phyloP scores from a whole-genome alignment of 2,888 invertebrate species.

The Spilosoma lubricipeda region DNA sequence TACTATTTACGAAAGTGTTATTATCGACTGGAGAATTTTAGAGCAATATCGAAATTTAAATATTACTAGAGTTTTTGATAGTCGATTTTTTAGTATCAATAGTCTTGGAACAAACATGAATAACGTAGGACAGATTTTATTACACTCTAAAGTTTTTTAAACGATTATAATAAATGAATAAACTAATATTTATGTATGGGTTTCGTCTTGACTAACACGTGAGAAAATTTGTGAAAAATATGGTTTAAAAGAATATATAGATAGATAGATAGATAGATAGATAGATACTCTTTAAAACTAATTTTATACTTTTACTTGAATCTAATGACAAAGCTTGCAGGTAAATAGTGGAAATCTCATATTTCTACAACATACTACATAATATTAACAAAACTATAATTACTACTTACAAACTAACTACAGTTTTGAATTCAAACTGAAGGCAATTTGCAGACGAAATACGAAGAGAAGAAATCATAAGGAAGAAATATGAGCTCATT shows the following conservation, averaged over 20 bases:
- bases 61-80: not conserved
- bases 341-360: not conserved
- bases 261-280: too few species aligned
- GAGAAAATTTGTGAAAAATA: too few species aligned
- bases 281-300: too few species aligned
- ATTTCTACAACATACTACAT: too few species aligned
- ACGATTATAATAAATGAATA: too few species aligned
- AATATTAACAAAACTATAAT: not conserved
- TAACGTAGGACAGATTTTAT: too few species aligned
- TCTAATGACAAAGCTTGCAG: not conserved
- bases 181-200: too few species aligned
- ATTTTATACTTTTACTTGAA: not conserved
- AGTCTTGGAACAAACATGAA: not conserved
- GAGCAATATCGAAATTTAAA: not conserved
- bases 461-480: not conserved
- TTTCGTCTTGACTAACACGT: too few species aligned
- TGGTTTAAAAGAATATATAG: too few species aligned
- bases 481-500: not conserved
- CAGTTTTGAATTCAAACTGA: not conserved
- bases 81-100: not conserved
- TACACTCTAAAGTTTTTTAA: too few species aligned
- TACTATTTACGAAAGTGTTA: conserved; percentile 5
- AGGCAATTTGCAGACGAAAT: not conserved
- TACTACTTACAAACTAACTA: not conserved
- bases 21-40: not conserved